Percentiles rank a stretch among this genome's conserved stretches.
Conservation (phyloP, 2,888 invertebrate species). For the Stenolophus ochropezus region DNA sequence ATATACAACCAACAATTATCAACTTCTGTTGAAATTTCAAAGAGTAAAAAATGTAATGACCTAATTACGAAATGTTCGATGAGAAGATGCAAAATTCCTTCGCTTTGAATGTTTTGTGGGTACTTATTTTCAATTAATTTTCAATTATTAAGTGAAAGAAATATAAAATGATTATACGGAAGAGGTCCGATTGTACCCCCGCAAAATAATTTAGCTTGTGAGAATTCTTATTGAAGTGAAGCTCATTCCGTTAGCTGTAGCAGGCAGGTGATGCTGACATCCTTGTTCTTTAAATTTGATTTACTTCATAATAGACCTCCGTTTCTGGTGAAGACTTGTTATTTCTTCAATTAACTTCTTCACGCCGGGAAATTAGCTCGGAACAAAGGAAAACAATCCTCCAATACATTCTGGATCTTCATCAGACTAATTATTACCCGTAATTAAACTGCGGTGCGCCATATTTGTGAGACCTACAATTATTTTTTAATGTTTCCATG, state of each 20-base stretch:
- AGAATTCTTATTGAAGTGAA: not conserved
- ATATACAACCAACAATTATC: too few species aligned
- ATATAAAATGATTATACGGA: not conserved
- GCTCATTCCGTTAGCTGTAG: not conserved
- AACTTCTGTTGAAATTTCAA: too few species aligned
- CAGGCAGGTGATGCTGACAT: constrained; percentile 14
- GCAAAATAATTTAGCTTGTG: not conserved
- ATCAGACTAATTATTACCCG: constrained; percentile 14
- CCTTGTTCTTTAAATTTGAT: constrained; percentile 30
- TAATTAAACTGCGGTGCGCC: too few species aligned
- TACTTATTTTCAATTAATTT: too few species aligned
- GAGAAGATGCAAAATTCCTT: too few species aligned
- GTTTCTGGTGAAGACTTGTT: not conserved
- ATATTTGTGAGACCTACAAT: too few species aligned
- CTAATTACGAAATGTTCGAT: too few species aligned
- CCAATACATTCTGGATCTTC: constrained; percentile 33
- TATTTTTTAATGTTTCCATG: too few species aligned
- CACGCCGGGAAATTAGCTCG: constrained; percentile 28
- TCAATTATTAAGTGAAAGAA: not conserved
- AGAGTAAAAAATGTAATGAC: too few species aligned
- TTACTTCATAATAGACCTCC: constrained; percentile 7
- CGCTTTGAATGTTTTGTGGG: too few species aligned
- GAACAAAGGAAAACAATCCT: constrained; percentile 18
- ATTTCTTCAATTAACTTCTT: constrained; percentile 44
- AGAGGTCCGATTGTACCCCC: not conserved